phyloP scores from a whole-genome alignment of 2,888 invertebrate species.

The Stictocephala bisonia region DNA sequence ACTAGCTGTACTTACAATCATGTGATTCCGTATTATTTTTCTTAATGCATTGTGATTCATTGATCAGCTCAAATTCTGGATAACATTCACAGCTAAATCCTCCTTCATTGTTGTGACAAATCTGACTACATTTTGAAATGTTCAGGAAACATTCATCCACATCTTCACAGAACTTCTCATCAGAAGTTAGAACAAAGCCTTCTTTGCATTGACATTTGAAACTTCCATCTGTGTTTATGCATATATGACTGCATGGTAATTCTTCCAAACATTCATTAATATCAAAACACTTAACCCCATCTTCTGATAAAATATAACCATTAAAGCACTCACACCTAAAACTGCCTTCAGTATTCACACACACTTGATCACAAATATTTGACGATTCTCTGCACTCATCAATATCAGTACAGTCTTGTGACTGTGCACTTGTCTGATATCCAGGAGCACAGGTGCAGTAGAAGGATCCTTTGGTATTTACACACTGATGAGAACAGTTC shows the following conservation, averaged over 20 bases:
- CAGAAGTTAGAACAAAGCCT: constrained; percentile 67
- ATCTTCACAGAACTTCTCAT: constrained; percentile 14
- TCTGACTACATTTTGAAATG: constrained; percentile 17
- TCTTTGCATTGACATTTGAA: constrained; percentile 81
- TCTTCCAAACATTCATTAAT: constrained; percentile 15
- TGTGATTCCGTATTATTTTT: background rate
- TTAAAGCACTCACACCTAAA: constrained; percentile 14
- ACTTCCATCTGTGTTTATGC: constrained; percentile 79
- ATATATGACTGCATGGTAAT: constrained; percentile 64
- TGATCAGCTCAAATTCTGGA: constrained; percentile 7
- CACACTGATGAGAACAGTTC: constrained; percentile 70
- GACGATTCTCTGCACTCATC: constrained; percentile 7
- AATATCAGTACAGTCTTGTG: constrained; percentile 11
- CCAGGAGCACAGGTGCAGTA: constrained; percentile 3
- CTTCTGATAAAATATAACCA: background rate
- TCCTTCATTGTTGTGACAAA: constrained; percentile 32
- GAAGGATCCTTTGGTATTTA: constrained; percentile 21
- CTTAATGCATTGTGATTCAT: background rate
- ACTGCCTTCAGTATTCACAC: constrained; percentile 15
- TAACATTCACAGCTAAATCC: constrained; percentile 28
- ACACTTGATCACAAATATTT: constrained; percentile 11
- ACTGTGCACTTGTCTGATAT: background rate
- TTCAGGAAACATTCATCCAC: constrained; percentile 30
- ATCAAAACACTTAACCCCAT: background rate
- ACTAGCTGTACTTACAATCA: too few species aligned